Conservation (phyloP, 2,888 invertebrate species). For the Eristalis tenax region DNA sequence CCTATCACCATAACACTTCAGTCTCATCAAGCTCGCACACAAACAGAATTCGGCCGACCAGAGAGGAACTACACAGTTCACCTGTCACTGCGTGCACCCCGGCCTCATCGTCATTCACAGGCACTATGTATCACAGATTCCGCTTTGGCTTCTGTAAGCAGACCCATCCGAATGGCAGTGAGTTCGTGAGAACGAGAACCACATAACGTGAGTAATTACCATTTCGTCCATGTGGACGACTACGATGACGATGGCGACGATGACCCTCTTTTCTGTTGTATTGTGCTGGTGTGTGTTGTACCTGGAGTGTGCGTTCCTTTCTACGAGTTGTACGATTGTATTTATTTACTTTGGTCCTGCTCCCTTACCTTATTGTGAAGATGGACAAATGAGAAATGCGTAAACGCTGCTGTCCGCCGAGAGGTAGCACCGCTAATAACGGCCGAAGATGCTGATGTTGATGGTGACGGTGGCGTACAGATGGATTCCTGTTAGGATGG, state of each 20-base stretch:
- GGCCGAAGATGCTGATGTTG: neutral
- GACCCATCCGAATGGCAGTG: neutral
- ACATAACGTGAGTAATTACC: constrained; percentile 15
- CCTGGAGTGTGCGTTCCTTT: neutral
- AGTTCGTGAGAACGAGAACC: constrained; percentile 2
- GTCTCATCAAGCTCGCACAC: constrained; percentile 7
- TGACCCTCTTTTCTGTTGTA: constrained; percentile 4
- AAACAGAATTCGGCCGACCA: constrained; percentile 10
- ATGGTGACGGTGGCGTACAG: too few relatives aligned
- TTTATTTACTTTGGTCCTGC: constrained; percentile 34
- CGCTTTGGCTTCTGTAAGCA: constrained; percentile 15
- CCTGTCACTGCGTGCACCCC: constrained; percentile 56
- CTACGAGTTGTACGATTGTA: neutral
- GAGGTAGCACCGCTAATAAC: constrained; percentile 33
- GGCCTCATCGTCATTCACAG: neutral
- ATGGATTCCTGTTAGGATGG: constrained; percentile 47
- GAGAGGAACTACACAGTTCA: constrained; percentile 29
- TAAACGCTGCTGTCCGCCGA: constrained; percentile 22
- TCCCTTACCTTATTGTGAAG: constrained; percentile 53
- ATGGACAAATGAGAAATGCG: neutral
- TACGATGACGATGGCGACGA: constrained; percentile 8
- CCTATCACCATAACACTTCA: neutral
- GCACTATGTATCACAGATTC: constrained; percentile 44
- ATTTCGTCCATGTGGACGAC: constrained; percentile 23
- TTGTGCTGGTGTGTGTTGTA: neutral